A percentile compares a stretch with the other conserved stretches of the same genome.
These are phyloP conservation scores for Hymenochirus boettgeri DNA, from an alignment of 2,113 vertebrate genomes.

Conservation along the genomic window DNA sequence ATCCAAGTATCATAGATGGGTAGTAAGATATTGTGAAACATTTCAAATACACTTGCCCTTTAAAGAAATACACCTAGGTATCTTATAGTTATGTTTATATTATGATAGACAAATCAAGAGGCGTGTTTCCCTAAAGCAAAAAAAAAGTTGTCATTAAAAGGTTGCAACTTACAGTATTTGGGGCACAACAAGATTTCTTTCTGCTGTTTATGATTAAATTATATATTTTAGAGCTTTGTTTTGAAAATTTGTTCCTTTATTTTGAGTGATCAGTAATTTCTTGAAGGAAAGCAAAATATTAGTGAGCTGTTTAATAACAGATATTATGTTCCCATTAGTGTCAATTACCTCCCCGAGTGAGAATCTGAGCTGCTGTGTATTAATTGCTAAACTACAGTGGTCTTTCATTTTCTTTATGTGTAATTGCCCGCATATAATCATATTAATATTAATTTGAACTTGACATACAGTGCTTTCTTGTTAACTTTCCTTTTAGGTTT, in stretches of 20 bases:
- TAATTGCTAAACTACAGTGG: conserved; percentile 56
- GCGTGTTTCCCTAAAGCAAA: too few relatives aligned
- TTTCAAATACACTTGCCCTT: too few relatives aligned
- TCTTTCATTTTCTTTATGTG: conserved; percentile 8
- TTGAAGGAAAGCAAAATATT: conserved; percentile 65
- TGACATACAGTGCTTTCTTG: too few relatives aligned
- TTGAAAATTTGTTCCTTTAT: conserved; percentile 34
- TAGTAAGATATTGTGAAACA: too few relatives aligned
- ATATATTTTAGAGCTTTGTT: conserved; percentile 38
- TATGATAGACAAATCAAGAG: too few relatives aligned
- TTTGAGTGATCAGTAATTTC: conserved; percentile 63
- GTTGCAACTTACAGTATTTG: conserved; percentile 52
- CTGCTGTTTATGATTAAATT: conserved; percentile 50
- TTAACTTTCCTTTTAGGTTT: too few relatives aligned
- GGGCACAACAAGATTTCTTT: conserved; percentile 53
- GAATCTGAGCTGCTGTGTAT: conserved; percentile 51
- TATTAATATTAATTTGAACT: too few relatives aligned
- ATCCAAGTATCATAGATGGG: too few relatives aligned
- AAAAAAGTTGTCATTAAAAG: too few relatives aligned
- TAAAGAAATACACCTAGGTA: too few relatives aligned
- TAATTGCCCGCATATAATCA: conserved; percentile 6
- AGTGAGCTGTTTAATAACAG: conserved; percentile 68
- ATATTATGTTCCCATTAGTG: conserved; percentile 73
- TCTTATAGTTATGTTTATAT: too few relatives aligned
- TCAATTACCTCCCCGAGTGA: conserved; percentile 65